Conservation (phyloP, 2,888 invertebrate genomes). For the Xestia rhomboidea region DNA sequence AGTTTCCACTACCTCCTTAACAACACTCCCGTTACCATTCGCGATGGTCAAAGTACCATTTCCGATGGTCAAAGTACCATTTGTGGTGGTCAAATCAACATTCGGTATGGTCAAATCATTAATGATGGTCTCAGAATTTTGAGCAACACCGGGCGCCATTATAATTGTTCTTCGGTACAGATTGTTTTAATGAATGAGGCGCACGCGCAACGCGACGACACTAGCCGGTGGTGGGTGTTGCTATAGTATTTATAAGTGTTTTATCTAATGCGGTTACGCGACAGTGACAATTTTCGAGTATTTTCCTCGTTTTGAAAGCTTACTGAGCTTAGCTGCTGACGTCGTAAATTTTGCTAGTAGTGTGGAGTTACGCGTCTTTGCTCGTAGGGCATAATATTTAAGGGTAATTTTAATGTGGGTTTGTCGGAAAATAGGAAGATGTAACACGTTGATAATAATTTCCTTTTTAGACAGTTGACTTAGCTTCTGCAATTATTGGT, state of each 20-base stretch:
- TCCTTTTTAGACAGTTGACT: no score
- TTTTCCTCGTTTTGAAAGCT: slow-evolving; percentile 57
- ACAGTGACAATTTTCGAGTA: slow-evolving; percentile 63
- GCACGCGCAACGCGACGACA: slow-evolving; percentile 77
- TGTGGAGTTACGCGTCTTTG: background rate
- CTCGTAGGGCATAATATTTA: background rate
- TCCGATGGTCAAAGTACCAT: slow-evolving; percentile 40
- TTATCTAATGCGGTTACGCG: slow-evolving; percentile 75
- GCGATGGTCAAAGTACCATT: slow-evolving; percentile 70
- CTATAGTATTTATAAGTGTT: slow-evolving; percentile 84
- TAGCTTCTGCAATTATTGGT: no score
- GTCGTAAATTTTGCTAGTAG: slow-evolving; percentile 5
- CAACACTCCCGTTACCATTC: slow-evolving; percentile 67
- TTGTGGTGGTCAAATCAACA: slow-evolving; percentile 63
- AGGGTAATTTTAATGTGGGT: background rate
- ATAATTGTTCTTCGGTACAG: slow-evolving; percentile 35
- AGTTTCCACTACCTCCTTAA: slow-evolving; percentile 69
- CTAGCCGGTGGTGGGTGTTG: slow-evolving; percentile 76
- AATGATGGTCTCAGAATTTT: slow-evolving; percentile 78
- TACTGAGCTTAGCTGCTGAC: slow-evolving; percentile 38
- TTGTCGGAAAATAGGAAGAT: no score
- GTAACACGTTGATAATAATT: no score
- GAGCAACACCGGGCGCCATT: slow-evolving; percentile 85
- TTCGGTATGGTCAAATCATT: slow-evolving; percentile 70
- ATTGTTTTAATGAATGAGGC: slow-evolving; percentile 69